phyloP scores from a whole-genome alignment of 1,140 invertebrate species.

The Drosophila busckii region DNA sequence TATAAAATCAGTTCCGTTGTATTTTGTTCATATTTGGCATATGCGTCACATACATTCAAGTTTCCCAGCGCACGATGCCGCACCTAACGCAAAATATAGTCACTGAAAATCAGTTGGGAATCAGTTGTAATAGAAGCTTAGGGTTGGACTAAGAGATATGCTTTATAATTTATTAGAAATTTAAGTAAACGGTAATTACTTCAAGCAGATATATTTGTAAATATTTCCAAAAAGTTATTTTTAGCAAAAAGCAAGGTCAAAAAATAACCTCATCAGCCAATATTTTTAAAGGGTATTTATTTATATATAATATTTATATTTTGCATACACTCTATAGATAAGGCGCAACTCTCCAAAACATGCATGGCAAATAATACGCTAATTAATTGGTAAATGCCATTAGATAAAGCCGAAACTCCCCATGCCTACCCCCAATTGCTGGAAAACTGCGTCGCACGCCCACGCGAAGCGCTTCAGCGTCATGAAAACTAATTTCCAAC shows the following conservation, averaged over 20 bases:
- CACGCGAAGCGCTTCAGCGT: background rate
- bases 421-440: too few species aligned
- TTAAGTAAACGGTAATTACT: too few species aligned
- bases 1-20: constrained; percentile 25
- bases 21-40: constrained; percentile 8
- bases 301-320: constrained; percentile 18
- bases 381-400: constrained; percentile 58
- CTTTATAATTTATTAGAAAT: too few species aligned
- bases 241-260: too few species aligned
- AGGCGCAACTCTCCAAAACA: constrained; percentile 8
- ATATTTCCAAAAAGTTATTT: too few species aligned
- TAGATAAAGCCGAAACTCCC: constrained; percentile 39
- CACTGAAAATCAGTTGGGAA: too few species aligned
- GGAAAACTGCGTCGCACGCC: background rate
- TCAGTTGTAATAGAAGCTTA: too few species aligned
- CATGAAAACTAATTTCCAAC: constrained; percentile 14
- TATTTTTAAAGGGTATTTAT: constrained; percentile 7
- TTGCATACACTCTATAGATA: constrained; percentile 26
- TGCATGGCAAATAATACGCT: constrained; percentile 32
- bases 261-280: background rate
- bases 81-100: too few species aligned
- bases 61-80: too few species aligned
- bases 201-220: too few species aligned
- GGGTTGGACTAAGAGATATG: too few species aligned
- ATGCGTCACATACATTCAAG: constrained; percentile 10